phyloP scores from a whole-genome alignment of 2,797 vertebrate species.

The Falco cherrug region DNA sequence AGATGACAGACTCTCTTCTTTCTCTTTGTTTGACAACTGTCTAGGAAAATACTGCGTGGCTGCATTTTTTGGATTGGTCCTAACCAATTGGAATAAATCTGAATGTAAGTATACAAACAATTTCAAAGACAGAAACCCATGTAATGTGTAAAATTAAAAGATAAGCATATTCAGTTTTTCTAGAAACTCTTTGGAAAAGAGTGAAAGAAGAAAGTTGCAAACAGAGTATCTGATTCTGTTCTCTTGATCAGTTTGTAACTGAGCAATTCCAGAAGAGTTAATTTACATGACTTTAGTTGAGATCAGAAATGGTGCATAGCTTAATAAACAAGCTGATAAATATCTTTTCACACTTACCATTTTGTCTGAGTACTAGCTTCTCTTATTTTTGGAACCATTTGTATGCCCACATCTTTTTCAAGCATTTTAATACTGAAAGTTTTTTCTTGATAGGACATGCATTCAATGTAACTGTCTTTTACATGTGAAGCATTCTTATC shows the following conservation, averaged over 20 bases:
- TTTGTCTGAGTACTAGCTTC: conserved; percentile 84
- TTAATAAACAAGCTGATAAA: background rate
- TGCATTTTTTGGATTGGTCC: conserved; percentile 83
- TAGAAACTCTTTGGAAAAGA: background rate
- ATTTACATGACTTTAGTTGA: background rate
- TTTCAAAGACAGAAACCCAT: background rate
- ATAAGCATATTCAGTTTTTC: background rate
- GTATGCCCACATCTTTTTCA: conserved; percentile 80
- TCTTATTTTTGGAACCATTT: conserved; percentile 76
- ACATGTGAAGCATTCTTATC: conserved; percentile 76
- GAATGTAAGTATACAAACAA: background rate
- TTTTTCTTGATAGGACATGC: conserved; percentile 81
- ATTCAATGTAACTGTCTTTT: conserved; percentile 80
- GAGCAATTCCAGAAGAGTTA: background rate
- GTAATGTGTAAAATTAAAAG: background rate
- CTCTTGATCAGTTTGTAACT: background rate
- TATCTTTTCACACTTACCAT: conserved; percentile 77
- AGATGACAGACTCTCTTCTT: conserved; percentile 69
- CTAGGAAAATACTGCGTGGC: conserved; percentile 83
- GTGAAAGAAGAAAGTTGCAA: background rate
- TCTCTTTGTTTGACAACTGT: conserved; percentile 81
- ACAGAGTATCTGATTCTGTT: background rate
- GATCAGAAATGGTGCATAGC: background rate
- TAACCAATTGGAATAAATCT: conserved; percentile 61
- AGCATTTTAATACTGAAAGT: conserved; percentile 83